Conservation (phyloP, 2,888 invertebrate species). For the Ochropleura leucogaster region DNA sequence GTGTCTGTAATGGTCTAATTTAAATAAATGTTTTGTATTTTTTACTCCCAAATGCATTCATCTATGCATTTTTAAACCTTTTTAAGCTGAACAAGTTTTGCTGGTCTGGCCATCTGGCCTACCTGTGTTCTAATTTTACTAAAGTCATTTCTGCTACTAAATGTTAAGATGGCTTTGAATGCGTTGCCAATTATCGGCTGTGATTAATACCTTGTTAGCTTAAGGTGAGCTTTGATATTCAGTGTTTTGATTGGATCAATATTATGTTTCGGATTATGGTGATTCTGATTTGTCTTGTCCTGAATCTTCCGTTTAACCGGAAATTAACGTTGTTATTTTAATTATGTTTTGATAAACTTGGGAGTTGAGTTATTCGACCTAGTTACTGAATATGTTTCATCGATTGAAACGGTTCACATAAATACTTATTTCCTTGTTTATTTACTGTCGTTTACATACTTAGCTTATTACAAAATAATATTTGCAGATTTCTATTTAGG, state of each 20-base stretch:
- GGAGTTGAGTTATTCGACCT: neutral
- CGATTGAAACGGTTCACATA: neutral
- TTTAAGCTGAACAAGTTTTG: too few species aligned
- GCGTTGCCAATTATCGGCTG: conserved; percentile 42
- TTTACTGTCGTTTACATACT: neutral
- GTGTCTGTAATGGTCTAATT: too few species aligned
- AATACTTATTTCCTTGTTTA: neutral
- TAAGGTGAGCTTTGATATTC: conserved; percentile 26
- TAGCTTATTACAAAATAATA: neutral
- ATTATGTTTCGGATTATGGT: conserved; percentile 34
- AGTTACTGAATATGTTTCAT: neutral
- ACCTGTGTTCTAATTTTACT: too few species aligned
- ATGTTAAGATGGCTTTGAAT: conserved; percentile 34
- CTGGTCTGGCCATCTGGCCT: too few species aligned
- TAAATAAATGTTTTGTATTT: too few species aligned
- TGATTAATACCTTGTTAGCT: conserved; percentile 43
- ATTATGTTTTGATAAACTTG: conserved; percentile 8
- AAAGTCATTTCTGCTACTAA: too few species aligned
- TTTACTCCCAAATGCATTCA: too few species aligned
- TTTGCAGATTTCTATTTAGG: neutral
- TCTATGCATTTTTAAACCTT: too few species aligned
- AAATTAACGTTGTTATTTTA: conserved; percentile 17
- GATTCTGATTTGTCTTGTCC: conserved; percentile 16
- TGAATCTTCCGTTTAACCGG: neutral
- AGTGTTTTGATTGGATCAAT: conserved; percentile 31